phyloP scores from a whole-genome alignment of 2,113 vertebrate genomes.

The Brachyistius frenatus region DNA sequence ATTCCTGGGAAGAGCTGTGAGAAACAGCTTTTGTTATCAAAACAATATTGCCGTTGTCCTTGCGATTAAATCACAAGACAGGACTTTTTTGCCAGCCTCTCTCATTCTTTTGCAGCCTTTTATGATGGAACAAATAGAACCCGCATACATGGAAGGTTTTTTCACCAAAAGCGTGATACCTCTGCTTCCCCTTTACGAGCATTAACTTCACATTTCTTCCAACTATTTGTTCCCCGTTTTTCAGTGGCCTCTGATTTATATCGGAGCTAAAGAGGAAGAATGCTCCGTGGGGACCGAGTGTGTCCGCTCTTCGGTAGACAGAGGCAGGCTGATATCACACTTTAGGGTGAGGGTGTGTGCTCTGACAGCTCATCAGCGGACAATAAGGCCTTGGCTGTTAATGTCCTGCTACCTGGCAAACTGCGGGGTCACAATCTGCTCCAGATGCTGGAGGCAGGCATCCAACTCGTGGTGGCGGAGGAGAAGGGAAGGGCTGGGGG shows the following conservation, averaged over 20 bases:
- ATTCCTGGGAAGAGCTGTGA: slow-evolving; percentile 21
- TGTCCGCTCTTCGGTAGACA: background rate
- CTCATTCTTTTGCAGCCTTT: slow-evolving; percentile 33
- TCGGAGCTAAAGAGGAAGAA: slow-evolving; percentile 64
- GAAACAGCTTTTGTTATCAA: slow-evolving; percentile 43
- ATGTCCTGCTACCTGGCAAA: slow-evolving; percentile 74
- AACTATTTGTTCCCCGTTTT: slow-evolving; percentile 45
- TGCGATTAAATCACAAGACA: slow-evolving; percentile 50
- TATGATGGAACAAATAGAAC: slow-evolving; percentile 42
- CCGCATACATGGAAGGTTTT: slow-evolving; percentile 11
- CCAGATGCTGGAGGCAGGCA: slow-evolving; percentile 74
- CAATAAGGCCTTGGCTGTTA: slow-evolving; percentile 77
- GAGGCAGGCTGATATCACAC: slow-evolving; percentile 54
- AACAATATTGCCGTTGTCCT: slow-evolving; percentile 53
- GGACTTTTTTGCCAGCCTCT: slow-evolving; percentile 39
- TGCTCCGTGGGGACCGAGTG: slow-evolving; percentile 42
- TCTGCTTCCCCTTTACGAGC: slow-evolving; percentile 46
- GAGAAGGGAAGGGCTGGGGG: background rate
- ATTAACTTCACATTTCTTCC: slow-evolving; percentile 51
- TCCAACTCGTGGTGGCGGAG: slow-evolving; percentile 57
- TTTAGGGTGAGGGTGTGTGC: slow-evolving; percentile 55
- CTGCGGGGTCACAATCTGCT: slow-evolving; percentile 71
- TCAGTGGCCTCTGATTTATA: slow-evolving; percentile 66
- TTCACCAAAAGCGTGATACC: slow-evolving; percentile 16
- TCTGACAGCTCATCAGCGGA: slow-evolving; percentile 77